Base-by-base conservation (phyloP, 2,888 invertebrate genomes). In the Elmis aenea region DNA sequence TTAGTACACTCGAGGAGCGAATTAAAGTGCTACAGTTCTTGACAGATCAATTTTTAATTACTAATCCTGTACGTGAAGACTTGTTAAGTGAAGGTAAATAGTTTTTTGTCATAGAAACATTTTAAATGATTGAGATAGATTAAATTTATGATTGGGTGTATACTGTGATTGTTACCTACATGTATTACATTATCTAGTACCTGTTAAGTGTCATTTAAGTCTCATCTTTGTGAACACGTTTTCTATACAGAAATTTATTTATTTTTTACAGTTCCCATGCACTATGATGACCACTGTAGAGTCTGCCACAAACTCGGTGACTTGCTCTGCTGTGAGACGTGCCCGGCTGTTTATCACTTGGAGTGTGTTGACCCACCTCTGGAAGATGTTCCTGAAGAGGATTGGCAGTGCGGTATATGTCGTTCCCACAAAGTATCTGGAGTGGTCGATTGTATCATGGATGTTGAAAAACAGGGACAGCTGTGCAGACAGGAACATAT, bases 291-390 rank as follows among this genome's bases (percentile, higher is more conserved):
- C 67, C 91, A 92, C 65, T 93, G 93, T 59, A 75, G 92, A 46
- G 85, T 88, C 13, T 94, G 94, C 59, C 92, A 93, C 67, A 82
- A 91, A 40, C 71, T 92, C 36, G 99, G 97, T 13, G 95, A 96
- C 66, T 73, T 99, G 29, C 70, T 99, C 6, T 96, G 96, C 64
- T 99, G 99, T 69, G 97, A 97, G 70, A 92, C 92, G 2, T 99
- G 99, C 61, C 93, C 97, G 11, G 97, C 97, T 14, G 95, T 96
- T 12, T 99, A 92, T 68, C 99, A 99, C 68, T 73, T 97, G 61
- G 90, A 89, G 58, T 99, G 99, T 72, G 88, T 95, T 31, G 93
- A 94, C 62, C 96, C 96, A 31, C 92, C 94, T 6, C 71, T 97
- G 61, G 81, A 85, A 29, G 86, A 94, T 69, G 93, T 96, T 26